phyloP scores from a whole-genome alignment of 2,113 vertebrate species.

The Verasper variegatus region DNA sequence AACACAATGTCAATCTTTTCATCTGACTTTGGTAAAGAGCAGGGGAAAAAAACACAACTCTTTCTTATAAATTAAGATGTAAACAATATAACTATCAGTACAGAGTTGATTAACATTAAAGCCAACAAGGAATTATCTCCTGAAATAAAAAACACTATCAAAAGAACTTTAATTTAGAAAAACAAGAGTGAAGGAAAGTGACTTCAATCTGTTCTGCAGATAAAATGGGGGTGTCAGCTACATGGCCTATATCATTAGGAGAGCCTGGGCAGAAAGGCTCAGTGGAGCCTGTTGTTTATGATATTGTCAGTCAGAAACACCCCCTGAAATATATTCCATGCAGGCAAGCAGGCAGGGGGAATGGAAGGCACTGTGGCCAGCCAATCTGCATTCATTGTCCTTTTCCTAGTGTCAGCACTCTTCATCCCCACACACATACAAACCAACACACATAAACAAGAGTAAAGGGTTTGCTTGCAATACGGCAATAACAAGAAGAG shows the following conservation, averaged over 20 bases:
- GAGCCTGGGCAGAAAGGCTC: neutral
- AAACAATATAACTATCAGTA: too few species aligned
- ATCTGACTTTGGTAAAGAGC: too few species aligned
- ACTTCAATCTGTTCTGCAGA: neutral
- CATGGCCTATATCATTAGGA: neutral
- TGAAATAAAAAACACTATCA: neutral
- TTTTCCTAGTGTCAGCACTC: slow-evolving; percentile 15
- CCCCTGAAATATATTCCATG: neutral
- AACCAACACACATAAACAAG: neutral
- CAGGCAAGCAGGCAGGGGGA: neutral
- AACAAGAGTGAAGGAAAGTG: neutral
- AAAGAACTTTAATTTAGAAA: neutral
- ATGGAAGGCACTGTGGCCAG: neutral
- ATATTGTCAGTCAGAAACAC: slow-evolving; percentile 1
- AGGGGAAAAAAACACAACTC: too few species aligned
- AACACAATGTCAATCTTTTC: too few species aligned
- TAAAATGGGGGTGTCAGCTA: neutral
- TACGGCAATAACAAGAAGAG: neutral
- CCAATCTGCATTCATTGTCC: slow-evolving; percentile 14
- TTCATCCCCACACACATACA: neutral
- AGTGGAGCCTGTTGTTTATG: neutral
- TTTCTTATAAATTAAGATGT: too few species aligned
- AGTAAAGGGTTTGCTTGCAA: neutral
- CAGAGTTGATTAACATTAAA: too few species aligned
- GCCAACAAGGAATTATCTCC: too few species aligned